Evolutionary conservation across 2,797 vertebrate genomes (phyloP), one percentile per base, ranked within the genome.

Genomic region (Clarias platycephalus): DNA sequence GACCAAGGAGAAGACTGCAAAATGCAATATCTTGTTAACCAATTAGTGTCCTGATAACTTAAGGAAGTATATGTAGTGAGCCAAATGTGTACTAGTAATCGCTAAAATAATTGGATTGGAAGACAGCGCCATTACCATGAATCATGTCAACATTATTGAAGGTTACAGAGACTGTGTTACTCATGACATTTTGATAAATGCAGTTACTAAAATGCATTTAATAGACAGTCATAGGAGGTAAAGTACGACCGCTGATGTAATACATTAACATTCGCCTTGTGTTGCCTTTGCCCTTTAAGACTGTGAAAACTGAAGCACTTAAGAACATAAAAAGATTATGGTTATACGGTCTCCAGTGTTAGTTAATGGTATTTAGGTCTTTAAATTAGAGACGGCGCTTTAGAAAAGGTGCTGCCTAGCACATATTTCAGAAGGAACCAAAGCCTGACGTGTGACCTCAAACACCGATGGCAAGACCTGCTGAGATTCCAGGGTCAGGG

Each of bases 281-380:
- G 55, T 53, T 76, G 67, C 44, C 63, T 83, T 82, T 81, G 13
- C 80, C 83, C 78, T 83, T 86, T 89, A 87, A 85, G 76, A 89
- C 72, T 68, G 86, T 84, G 77, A 72, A 89, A 60, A 70, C 86
- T 89, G 84, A 91, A 87, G 88, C 91, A 84, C 90, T 94, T 91
- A 93, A 88, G 81, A 81, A 77, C 66, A 85, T 93, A 87, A 94
- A 90, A 83, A 86, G 92, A 93, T 94, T 90, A 92, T 55, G 58
- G 64, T 78, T 86, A 83, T 84, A 88, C 87, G 91, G 90, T 86
- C 85, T 86, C 88, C 89, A 91, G 92, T 88, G 91, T 89, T 91
- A 89, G 91, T 93, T 93, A 94, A 94, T 93, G 91, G 91, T 91
- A 90, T 94, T 94, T 92, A 75, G 86, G 84, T 58, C 88, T 91